These are phyloP conservation scores for Parazoanthus swiftii DNA, from an alignment of 92 coral and sea anemone genomes.

Conservation along the genomic window DNA sequence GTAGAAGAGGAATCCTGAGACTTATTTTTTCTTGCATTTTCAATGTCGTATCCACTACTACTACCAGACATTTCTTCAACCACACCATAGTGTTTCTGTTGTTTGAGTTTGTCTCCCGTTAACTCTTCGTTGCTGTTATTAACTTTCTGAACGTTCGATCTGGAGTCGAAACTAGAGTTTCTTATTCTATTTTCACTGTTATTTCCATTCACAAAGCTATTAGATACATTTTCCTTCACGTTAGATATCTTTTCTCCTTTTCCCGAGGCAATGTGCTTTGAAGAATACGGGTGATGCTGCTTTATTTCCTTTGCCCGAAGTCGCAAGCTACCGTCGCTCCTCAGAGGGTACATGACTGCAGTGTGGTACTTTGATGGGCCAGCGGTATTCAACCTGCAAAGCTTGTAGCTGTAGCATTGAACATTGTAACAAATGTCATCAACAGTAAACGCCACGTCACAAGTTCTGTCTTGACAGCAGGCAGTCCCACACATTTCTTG, in stretches of 20 bases:
- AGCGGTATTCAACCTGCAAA: constrained; percentile 66
- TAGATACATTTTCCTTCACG: neutral
- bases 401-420: constrained; percentile 74
- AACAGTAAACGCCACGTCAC: constrained; percentile 91
- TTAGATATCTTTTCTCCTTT: neutral
- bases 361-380: constrained; percentile 70
- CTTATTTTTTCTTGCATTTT: neutral
- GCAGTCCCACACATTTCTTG: constrained; percentile 61
- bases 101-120: neutral
- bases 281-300: neutral
- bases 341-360: constrained; percentile 70
- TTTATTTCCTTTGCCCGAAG: neutral
- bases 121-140: neutral
- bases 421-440: constrained; percentile 82
- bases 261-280: neutral
- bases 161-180: constrained; percentile 4
- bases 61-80: neutral
- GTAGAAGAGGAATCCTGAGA: neutral
- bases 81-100: neutral
- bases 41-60: neutral
- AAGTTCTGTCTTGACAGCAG: constrained; percentile 75
- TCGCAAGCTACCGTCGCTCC: constrained; percentile 43
- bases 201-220: neutral
- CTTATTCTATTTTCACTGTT: neutral
- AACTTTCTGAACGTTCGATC: neutral